Evolutionary conservation across 2,113 vertebrate genomes (phyloP).

Genomic region (Apaloderma vittatum): DNA sequence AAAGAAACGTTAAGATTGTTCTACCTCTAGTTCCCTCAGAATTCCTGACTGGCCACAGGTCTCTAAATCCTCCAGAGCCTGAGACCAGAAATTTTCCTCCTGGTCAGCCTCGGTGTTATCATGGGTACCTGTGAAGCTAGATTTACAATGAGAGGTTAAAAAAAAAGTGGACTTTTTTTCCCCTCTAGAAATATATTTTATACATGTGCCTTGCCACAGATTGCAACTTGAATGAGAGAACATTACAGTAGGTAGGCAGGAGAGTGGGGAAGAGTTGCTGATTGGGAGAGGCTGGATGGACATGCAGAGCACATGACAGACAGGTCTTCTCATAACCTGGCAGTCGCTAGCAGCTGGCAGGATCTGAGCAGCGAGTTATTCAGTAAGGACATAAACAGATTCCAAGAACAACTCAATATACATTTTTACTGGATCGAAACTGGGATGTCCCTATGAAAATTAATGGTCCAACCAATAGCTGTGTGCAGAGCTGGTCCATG

Average conservation of each 20-base stretch:
- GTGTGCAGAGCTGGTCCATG: not conserved
- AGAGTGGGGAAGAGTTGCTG: slow-evolving; percentile 3
- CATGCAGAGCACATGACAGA: slow-evolving; percentile 29
- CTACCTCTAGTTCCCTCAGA: slow-evolving; percentile 97
- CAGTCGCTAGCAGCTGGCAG: slow-evolving; percentile 36
- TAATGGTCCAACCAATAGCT: not conserved
- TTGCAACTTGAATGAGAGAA: slow-evolving; percentile 27
- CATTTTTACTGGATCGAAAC: slow-evolving; percentile 7
- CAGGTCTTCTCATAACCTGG: slow-evolving; percentile 30
- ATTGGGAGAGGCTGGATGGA: not conserved
- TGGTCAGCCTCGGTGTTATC: slow-evolving; percentile 93
- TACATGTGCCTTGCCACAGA: slow-evolving; percentile 34
- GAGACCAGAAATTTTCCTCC: slow-evolving; percentile 99
- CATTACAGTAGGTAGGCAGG: not conserved
- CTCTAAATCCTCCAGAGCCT: slow-evolving; percentile 97
- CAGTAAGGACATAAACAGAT: not conserved
- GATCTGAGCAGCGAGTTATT: slow-evolving; percentile 20
- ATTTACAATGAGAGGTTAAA: slow-evolving; percentile 59
- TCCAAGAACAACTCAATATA: slow-evolving; percentile 3
- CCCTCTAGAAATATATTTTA: not conserved
- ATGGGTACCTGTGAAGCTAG: slow-evolving; percentile 88
- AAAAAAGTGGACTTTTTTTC: not conserved
- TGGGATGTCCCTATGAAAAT: not conserved
- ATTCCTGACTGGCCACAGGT: slow-evolving; percentile 98
- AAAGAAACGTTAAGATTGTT: slow-evolving; percentile 65